Base-by-base conservation (phyloP, 2,797 vertebrate genomes). In the Pampus argenteus region DNA sequence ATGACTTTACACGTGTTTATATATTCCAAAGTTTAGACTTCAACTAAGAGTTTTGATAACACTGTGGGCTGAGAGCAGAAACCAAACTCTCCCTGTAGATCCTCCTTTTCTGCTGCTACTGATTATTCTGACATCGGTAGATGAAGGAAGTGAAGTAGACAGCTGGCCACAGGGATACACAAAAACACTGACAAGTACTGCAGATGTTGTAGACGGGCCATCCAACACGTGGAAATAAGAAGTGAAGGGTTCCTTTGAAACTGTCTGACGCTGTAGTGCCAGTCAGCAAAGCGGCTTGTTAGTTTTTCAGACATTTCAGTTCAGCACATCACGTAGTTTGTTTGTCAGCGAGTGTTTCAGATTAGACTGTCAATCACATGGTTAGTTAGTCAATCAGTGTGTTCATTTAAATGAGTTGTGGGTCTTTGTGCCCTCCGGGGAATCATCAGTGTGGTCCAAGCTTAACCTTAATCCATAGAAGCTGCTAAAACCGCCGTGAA, bases 391-490 rank as follows among this genome's bases (percentile, higher is more conserved):
- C 70, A 40, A 17, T 60, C 28, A 56, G 13, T 62, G 13, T 20
- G n/a, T 64, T 59, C 45, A 66, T 84, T 44, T 48, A 52, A 47
- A 58, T 23, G 20, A 63, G 63, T 47, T 26, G 31, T 64, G 40
- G 48, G 49, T 29, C 47, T 58, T 31, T 62, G 55, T 57, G 31
- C 45, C 59, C 57, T 61, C 17, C 68, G 52, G 52, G 70, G 49
- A 65, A 49, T 47, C 18, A 3, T 65, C 70, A 71, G 0, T 17
- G 40, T 59, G 64, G 61, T 51, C 64, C 6, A 60, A 68, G 74
- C 59, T 81, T 78, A 75, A 72, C 63, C 55, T 74, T 77, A 82
- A 83, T 83, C 71, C 67, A 82, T 13, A 31, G 36, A 58, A 18
- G 42, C 58, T 51, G 54, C 58, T 69, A 44, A 82, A 86, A 69